Conservation (phyloP, 2,113 vertebrate genomes). For the Alouatta palliata region DNA sequence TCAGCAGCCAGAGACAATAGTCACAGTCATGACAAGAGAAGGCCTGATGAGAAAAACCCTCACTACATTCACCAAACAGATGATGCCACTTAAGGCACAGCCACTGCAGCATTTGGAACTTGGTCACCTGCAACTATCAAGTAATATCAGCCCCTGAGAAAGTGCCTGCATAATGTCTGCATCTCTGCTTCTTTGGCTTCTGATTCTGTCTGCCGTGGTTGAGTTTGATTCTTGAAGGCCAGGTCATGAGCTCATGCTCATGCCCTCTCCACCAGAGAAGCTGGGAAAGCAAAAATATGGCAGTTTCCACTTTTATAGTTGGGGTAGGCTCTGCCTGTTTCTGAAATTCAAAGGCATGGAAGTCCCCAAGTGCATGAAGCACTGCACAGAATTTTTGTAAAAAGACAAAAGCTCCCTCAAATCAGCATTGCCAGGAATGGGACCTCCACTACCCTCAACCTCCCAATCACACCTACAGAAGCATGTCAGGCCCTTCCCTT, state of each 20-base stretch:
- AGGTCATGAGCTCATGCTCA: background rate
- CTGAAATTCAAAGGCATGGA: background rate
- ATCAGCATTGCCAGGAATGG: background rate
- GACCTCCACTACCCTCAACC: background rate
- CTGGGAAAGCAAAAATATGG: background rate
- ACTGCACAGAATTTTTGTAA: background rate
- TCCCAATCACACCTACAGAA: background rate
- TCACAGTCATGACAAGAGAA: background rate
- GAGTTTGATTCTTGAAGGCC: background rate
- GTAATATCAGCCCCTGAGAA: background rate
- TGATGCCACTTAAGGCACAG: background rate
- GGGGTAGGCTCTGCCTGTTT: background rate
- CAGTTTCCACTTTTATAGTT: background rate
- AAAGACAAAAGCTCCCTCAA: background rate
- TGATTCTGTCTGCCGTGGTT: background rate
- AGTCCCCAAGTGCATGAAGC: background rate
- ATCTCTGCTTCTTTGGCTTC: background rate
- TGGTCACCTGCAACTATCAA: background rate
- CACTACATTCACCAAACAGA: background rate
- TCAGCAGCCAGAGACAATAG: background rate
- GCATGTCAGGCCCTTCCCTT: accelerated
- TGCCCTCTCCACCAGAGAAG: background rate
- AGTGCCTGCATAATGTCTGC: no score
- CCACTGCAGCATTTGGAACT: background rate
- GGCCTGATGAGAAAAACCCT: background rate